phyloP scores from a whole-genome alignment of 1,140 invertebrate genomes.

The Neodiprion pinetum region DNA sequence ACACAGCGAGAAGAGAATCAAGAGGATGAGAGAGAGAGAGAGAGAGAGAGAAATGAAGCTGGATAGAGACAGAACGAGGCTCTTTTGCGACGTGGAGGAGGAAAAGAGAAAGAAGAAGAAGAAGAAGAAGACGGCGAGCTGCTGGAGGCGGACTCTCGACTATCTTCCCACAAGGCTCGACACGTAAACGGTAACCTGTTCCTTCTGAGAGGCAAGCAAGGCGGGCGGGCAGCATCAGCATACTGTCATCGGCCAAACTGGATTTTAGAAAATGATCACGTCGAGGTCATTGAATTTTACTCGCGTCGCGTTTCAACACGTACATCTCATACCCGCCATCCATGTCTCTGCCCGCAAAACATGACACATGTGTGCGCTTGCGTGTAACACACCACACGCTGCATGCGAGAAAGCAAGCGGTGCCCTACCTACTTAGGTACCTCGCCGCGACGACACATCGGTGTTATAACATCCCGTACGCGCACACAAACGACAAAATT shows the following conservation, averaged over 20 bases:
- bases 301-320: not conserved
- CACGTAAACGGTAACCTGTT: constrained; percentile 4
- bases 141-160: constrained; percentile 1
- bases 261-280: constrained; percentile 3
- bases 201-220: not conserved
- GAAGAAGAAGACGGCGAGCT: not conserved
- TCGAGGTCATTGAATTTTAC: constrained; percentile 5
- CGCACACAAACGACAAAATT: not conserved
- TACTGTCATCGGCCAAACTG: constrained; percentile 4
- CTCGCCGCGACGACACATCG: no score
- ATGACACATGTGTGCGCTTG: no score
- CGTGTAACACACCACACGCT: no score
- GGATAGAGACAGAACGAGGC: no score
- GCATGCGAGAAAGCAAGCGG: no score
- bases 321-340: no score
- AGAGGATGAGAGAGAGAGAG: no score
- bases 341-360: no score
- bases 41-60: not conserved
- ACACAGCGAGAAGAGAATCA: no score
- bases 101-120: not conserved
- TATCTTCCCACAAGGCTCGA: constrained; percentile 6
- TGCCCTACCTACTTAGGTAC: no score
- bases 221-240: not conserved
- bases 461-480: not conserved
- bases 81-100: not conserved